These are phyloP conservation scores for Platyscapa corneri DNA, from an alignment of 1,140 invertebrate species.

Conservation along the genomic window DNA sequence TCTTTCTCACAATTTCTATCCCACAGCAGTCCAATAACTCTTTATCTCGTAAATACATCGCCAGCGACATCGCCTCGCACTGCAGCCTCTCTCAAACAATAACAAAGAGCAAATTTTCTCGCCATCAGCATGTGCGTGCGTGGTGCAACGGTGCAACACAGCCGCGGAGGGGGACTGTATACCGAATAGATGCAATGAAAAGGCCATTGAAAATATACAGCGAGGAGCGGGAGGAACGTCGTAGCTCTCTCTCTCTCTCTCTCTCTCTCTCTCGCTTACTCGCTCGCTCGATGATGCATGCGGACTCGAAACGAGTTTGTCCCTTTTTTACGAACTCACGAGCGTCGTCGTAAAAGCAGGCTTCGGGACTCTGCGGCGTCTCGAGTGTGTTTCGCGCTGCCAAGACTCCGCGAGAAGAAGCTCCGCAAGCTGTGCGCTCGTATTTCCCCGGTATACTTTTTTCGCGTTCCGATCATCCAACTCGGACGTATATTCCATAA, in stretches of 20 bases:
- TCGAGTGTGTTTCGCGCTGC: conserved; percentile 39
- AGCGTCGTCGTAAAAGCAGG: conserved; percentile 44
- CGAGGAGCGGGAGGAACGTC: not conserved
- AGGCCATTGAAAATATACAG: conserved; percentile 39
- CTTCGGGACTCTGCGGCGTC: conserved; percentile 17
- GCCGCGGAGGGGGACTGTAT: conserved; percentile 7
- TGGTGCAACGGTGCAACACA: not conserved
- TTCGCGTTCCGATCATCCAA: conserved; percentile 49
- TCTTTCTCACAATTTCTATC: conserved; percentile 36
- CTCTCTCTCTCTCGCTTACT: conserved; percentile 16
- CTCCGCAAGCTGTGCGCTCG: conserved; percentile 4
- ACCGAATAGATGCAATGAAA: conserved; percentile 43
- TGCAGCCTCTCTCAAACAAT: conserved; percentile 34
- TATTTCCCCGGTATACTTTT: conserved; percentile 20
- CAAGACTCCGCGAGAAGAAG: conserved; percentile 1
- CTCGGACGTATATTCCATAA: conserved; percentile 21
- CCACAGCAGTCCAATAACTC: conserved; percentile 30
- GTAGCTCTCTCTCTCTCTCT: not conserved
- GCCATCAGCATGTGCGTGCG: conserved; percentile 28
- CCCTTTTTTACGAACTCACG: conserved; percentile 41
- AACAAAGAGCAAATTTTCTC: conserved; percentile 49
- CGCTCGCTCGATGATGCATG: conserved; percentile 23
- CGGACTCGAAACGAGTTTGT: conserved; percentile 46
- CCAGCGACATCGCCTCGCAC: conserved; percentile 6
- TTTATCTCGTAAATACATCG: conserved; percentile 27